These are phyloP conservation scores for Lepidocyrtoides sp. DNA, from an alignment of 2,888 invertebrate genomes.

Conservation along the genomic window DNA sequence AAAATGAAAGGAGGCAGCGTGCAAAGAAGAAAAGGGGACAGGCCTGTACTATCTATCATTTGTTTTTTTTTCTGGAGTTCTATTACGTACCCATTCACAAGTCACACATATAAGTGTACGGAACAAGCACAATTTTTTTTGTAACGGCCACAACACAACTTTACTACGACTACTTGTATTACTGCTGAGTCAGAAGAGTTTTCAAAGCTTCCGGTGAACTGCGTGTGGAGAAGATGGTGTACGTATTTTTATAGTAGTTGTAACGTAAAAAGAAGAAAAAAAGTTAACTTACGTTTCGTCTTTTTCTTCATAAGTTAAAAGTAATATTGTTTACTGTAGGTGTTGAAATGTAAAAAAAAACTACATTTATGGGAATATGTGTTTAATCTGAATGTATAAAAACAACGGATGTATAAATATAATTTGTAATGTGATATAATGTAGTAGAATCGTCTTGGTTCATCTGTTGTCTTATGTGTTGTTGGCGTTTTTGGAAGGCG, in stretches of 20 bases:
- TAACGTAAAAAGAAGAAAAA: neutral
- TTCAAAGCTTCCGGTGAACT: slow-evolving; percentile 63
- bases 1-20: slow-evolving; percentile 36
- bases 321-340: no score
- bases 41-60: slow-evolving; percentile 58
- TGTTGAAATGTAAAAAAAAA: no score
- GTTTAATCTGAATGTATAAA: no score
- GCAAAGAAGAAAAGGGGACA: slow-evolving; percentile 32
- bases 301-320: slow-evolving; percentile 26
- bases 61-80: slow-evolving; percentile 2
- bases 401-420: no score
- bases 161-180: neutral
- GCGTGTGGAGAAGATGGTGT: neutral
- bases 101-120: neutral
- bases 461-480: slow-evolving; percentile 5
- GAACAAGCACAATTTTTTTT: no score
- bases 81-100: neutral
- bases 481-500: slow-evolving; percentile 24
- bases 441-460: slow-evolving; percentile 16
- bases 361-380: no score
- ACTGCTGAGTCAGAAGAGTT: neutral
- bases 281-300: neutral
- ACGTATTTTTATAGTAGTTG: neutral
- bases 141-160: slow-evolving; percentile 11
- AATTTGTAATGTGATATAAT: no score